phyloP scores from a whole-genome alignment of 2,888 invertebrate genomes.

The Andrena camellia region DNA sequence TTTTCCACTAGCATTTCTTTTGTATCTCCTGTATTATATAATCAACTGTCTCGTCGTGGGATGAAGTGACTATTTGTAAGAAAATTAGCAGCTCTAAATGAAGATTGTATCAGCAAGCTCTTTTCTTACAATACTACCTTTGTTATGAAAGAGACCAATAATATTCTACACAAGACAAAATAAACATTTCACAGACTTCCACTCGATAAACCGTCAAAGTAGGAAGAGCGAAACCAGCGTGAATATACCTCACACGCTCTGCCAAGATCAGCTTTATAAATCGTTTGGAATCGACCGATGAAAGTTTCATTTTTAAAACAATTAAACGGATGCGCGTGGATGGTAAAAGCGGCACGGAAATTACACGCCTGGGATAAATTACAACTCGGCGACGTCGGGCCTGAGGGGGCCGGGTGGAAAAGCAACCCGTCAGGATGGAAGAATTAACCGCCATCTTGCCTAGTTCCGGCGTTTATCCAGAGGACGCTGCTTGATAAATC shows the following conservation, averaged over 20 bases:
- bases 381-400: neutral
- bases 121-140: too few relatives aligned
- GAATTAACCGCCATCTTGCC: neutral
- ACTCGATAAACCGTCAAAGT: neutral
- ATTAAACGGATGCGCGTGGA: slow-evolving; percentile 29
- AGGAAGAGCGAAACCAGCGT: neutral
- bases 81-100: too few relatives aligned
- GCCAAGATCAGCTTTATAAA: slow-evolving; percentile 20
- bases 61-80: too few relatives aligned
- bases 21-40: too few relatives aligned
- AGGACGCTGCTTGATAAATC: slow-evolving; percentile 47
- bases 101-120: too few relatives aligned
- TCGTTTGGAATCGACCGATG: slow-evolving; percentile 9
- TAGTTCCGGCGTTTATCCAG: neutral
- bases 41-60: too few relatives aligned
- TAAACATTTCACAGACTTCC: too few relatives aligned
- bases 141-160: too few relatives aligned
- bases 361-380: slow-evolving; percentile 24
- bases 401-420: neutral
- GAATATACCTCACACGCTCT: neutral
- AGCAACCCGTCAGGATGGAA: neutral
- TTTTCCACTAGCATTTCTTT: too few relatives aligned
- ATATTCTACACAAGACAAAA: too few relatives aligned
- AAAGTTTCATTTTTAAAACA: slow-evolving; percentile 40
- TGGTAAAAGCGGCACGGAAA: slow-evolving; percentile 6